Evolutionary conservation across 1,140 invertebrate genomes (phyloP), one percentile per base, ranked within the genome.

Genomic region (Tetramorium alpestre): DNA sequence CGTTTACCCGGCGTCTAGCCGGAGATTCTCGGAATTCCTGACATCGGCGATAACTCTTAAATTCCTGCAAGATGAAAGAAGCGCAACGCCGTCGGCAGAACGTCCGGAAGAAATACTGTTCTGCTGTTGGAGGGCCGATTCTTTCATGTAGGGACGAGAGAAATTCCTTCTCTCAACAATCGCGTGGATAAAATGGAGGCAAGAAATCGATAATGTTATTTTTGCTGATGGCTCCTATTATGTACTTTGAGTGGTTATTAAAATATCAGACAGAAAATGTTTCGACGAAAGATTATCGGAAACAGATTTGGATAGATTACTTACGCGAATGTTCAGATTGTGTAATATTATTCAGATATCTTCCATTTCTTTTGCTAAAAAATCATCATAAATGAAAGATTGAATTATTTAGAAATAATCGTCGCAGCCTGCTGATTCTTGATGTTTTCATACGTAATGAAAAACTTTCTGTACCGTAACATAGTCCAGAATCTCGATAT

Each of bases 401-500:
- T 25, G 16, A 44, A 56, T 78, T 65, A 16, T 78, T 47, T 62
- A 25, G 3, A 33, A 64, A 58, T 38, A 56, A 85, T 62, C 65
- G 65, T 28, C 28, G 51, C 72, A 18, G 13, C 3, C n/a, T 22
- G 75, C 11, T 47, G 8, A 67, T 70, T 38, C 16, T 65, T 65
- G 18, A 77, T 58, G 3, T 54, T 16, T 51, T 81, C 41, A 7
- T 25, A 18, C 4, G 47, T 25, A 41, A 56, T 58, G 25, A 60
- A 47, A 33, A 38, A 81, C 38, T 82, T 82, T 49, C 25, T 16
- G 33, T n/a, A 5, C 82, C 81, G 64, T 86, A 82, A 73, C 73
- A 64, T 78, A 82, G 33, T 85, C 80, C 87, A 87, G 88, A 91
- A 91, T 93, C 88, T 92, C 91, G 93, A 95, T 94, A 95, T 95